Base-by-base conservation (phyloP, 2,113 vertebrate species). In the Vimba vimba region DNA sequence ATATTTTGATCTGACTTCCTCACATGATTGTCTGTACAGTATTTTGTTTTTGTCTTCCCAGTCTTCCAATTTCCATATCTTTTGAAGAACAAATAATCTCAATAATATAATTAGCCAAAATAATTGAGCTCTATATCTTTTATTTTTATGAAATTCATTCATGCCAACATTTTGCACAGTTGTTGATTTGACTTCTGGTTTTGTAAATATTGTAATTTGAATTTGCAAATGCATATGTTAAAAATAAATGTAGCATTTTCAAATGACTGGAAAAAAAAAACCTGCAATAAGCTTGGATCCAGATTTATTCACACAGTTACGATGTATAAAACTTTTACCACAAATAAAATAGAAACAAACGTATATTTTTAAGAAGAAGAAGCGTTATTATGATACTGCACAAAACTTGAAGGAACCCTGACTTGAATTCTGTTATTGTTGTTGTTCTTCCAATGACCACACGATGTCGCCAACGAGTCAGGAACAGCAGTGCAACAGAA, bases 241-340 rank as follows among this genome's bases (percentile, higher is more conserved):
- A 33, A 77, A 77, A 77, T 77, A 77, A 77, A 77, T 77, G 17
- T 77, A 33, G 73, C 43, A 15, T 27, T 75, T 75, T 75, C 43
- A 75, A 75, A 47, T 50, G 0, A 50, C 3, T 33, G 55, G 17
- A 6, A 11, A 10, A 6, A 11, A 10, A 60, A 60, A 11, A 27
- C 8, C 10, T 73, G 71, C 36, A 4, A 17, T 19, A 75, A 75
- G n/a, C n/a, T 4, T 75, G 12, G 12, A 23, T 50, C 43, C 11
- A 3, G 43, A 27, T 47, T 17, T 47, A 23, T 50, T 75, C 6
- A 8, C 71, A 74, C 39, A 15, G 11, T 25, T 25, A 3, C 2
- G 3, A 74, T 73, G 10, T 68, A 19, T 36, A 36, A 9, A 19
- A 19, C 30, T 19, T 36, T 57, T 57, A 57, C 19, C 19, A 57